Percentiles rank a stretch among this genome's conserved stretches.
These are phyloP conservation scores for Diorhabda elongata DNA, from an alignment of 1,140 invertebrate species.

Conservation along the genomic window DNA sequence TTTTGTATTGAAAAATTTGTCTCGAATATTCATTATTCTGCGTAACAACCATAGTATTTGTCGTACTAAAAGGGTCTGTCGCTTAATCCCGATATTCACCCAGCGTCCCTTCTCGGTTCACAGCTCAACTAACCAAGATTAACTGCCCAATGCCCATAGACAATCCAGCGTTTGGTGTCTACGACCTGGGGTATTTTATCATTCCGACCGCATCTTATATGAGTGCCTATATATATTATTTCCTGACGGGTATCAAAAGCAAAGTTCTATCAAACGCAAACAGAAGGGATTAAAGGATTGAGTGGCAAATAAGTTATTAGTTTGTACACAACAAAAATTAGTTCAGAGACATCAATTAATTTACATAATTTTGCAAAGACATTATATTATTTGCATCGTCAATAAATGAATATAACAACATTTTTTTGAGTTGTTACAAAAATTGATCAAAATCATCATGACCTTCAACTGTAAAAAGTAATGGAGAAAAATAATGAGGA, in stretches of 20 bases:
- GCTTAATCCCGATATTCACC: background rate
- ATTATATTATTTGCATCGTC: too few relatives aligned
- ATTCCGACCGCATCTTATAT: slow-evolving; percentile 2
- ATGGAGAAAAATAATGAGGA: too few relatives aligned
- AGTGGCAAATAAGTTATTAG: too few relatives aligned
- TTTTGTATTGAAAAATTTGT: background rate
- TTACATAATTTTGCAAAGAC: too few relatives aligned
- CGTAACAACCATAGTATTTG: background rate
- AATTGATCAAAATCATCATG: too few relatives aligned
- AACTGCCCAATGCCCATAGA: background rate
- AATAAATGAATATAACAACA: too few relatives aligned
- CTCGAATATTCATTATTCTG: background rate
- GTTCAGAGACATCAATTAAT: too few relatives aligned
- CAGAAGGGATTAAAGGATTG: background rate
- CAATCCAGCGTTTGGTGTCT: background rate
- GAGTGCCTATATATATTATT: background rate
- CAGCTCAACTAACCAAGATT: background rate
- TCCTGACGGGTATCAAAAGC: background rate
- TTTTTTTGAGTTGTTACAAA: too few relatives aligned
- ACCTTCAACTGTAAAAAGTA: too few relatives aligned
- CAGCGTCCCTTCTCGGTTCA: background rate
- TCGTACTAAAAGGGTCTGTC: background rate
- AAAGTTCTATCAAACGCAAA: background rate
- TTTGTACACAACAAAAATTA: too few relatives aligned
- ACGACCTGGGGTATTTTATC: background rate